These are phyloP conservation scores for Xenopus laevis DNA, from an alignment of 2,113 vertebrate genomes.

Conservation along the genomic window DNA sequence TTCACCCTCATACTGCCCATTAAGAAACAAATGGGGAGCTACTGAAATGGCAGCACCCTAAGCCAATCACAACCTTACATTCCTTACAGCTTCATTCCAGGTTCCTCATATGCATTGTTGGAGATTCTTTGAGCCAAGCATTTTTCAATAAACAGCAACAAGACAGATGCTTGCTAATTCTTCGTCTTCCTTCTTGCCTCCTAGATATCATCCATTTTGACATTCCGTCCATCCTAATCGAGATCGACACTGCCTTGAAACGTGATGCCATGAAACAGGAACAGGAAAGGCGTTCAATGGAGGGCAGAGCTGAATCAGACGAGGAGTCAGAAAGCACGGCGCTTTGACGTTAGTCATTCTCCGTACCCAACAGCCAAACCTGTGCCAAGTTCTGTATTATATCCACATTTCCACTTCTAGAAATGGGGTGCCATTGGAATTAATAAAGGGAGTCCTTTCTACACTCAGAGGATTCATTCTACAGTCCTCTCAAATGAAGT, in stretches of 20 bases:
- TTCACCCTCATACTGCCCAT: background rate
- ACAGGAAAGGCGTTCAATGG: slow-evolving; percentile 73
- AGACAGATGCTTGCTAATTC: background rate
- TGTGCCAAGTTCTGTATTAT: slow-evolving; percentile 32
- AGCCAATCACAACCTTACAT: background rate
- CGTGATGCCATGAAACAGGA: slow-evolving; percentile 75
- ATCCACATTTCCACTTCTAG: slow-evolving; percentile 4
- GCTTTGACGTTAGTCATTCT: slow-evolving; percentile 73
- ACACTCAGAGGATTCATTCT: background rate
- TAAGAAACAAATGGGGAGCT: background rate
- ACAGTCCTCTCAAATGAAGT: too few species aligned
- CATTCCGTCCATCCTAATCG: slow-evolving; percentile 87
- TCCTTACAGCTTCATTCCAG: background rate
- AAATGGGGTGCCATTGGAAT: slow-evolving; percentile 2
- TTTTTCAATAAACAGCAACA: background rate
- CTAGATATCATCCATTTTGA: slow-evolving; percentile 94
- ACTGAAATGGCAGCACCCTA: background rate
- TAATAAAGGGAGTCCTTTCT: background rate
- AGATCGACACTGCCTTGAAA: slow-evolving; percentile 77
- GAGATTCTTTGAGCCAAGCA: background rate
- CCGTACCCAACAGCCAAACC: slow-evolving; percentile 7
- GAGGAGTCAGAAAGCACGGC: slow-evolving; percentile 92
- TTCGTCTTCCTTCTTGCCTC: slow-evolving; percentile 48
- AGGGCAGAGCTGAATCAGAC: slow-evolving; percentile 70
- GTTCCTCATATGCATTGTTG: background rate